Evolutionary conservation across 2,113 vertebrate species (phyloP).

Genomic region (Corythaeola cristata): DNA sequence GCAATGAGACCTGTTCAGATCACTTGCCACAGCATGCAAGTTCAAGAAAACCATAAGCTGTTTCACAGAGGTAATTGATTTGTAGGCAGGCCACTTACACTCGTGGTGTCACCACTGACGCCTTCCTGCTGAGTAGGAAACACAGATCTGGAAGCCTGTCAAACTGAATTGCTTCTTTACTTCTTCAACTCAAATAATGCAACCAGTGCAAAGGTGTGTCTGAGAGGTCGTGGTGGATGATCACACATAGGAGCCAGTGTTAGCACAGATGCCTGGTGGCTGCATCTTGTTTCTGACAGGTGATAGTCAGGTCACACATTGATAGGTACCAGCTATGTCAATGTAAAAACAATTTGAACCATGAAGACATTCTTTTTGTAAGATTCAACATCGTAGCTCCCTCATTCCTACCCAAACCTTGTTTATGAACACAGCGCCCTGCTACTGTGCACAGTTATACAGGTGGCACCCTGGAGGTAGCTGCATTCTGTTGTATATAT

Average conservation of each 20-base stretch:
- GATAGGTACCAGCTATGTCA: neutral
- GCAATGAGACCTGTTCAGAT: neutral
- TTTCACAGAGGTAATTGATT: neutral
- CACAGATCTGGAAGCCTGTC: neutral
- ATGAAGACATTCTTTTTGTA: neutral
- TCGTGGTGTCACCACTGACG: neutral
- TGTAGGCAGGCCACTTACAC: neutral
- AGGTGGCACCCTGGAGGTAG: neutral
- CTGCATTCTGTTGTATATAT: neutral
- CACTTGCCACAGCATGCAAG: neutral
- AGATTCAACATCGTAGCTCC: neutral
- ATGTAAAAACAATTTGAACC: neutral
- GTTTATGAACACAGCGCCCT: neutral
- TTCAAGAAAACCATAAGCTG: neutral
- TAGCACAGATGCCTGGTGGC: neutral
- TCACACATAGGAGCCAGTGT: fast-evolving
- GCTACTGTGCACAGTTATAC: neutral
- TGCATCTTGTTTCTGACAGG: neutral
- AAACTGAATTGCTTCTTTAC: neutral
- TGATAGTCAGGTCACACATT: neutral
- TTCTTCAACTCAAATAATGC: neutral
- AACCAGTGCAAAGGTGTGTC: neutral
- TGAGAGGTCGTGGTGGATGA: neutral
- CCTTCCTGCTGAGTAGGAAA: neutral
- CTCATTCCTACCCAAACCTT: neutral